Conservation (phyloP, 2,797 vertebrate species). For the Hoplostethus mediterraneus region DNA sequence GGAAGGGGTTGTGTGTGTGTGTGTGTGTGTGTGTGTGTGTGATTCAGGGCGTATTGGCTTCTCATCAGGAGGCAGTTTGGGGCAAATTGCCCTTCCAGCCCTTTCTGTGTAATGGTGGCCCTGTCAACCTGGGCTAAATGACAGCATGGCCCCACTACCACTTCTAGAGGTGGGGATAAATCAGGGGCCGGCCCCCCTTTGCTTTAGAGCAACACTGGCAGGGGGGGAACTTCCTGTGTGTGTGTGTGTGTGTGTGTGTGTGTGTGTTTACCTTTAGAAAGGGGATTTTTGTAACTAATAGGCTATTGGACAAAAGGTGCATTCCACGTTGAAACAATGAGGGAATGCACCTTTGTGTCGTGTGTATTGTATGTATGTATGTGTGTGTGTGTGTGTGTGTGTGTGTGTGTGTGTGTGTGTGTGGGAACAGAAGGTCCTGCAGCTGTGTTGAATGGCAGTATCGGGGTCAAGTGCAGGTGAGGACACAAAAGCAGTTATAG, state of each 20-base stretch:
- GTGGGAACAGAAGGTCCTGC: neutral
- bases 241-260: no score
- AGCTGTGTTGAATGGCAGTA: slow-evolving; percentile 2
- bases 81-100: slow-evolving; percentile 49
- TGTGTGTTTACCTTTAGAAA: neutral
- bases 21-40: slow-evolving; percentile 21
- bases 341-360: no score
- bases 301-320: no score
- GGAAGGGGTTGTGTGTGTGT: slow-evolving; percentile 43
- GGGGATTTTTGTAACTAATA: no score
- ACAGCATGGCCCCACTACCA: slow-evolving; percentile 46
- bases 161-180: slow-evolving; percentile 56
- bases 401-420: neutral
- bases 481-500: slow-evolving; percentile 35
- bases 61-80: neutral
- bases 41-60: slow-evolving; percentile 29
- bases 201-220: slow-evolving; percentile 33
- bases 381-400: neutral
- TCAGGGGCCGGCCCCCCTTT: slow-evolving; percentile 37
- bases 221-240: neutral
- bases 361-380: neutral
- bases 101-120: slow-evolving; percentile 67
- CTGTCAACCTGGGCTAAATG: slow-evolving; percentile 76
- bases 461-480: slow-evolving; percentile 39
- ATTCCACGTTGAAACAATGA: neutral